These are phyloP conservation scores for Decapterus maruadsi DNA, from an alignment of 2,797 vertebrate genomes.

Conservation along the genomic window DNA sequence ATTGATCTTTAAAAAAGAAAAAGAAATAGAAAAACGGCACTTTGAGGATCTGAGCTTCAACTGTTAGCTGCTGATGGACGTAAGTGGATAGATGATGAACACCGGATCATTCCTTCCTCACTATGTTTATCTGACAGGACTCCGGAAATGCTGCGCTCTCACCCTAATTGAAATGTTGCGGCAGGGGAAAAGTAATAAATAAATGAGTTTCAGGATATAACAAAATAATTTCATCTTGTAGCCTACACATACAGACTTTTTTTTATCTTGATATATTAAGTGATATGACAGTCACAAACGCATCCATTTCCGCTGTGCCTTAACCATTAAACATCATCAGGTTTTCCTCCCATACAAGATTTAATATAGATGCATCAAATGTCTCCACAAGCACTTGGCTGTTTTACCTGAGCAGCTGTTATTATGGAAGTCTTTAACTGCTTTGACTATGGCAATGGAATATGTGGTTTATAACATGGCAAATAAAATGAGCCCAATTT, in stretches of 20 bases:
- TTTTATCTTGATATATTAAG: neutral
- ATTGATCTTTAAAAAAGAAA: constrained; percentile 36
- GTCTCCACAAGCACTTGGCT: neutral
- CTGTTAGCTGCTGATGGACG: neutral
- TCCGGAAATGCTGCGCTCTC: neutral
- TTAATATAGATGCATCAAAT: neutral
- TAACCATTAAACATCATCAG: neutral
- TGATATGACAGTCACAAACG: neutral
- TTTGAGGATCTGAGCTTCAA: constrained; percentile 14
- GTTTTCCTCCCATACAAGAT: neutral
- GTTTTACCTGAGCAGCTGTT: neutral
- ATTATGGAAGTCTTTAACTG: neutral
- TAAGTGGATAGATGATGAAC: neutral
- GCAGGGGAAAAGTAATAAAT: neutral
- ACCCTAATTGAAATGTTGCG: neutral
- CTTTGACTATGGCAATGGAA: neutral
- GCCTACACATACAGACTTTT: neutral
- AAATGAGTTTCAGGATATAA: neutral
- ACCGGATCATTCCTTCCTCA: neutral
- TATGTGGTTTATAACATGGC: neutral
- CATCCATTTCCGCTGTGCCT: neutral
- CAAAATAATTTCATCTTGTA: neutral
- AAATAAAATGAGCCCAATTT: neutral
- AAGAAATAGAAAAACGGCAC: constrained; percentile 9
- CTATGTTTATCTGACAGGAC: constrained; percentile 2